Evolutionary conservation across 2,113 vertebrate genomes (phyloP).

Genomic region (Anarhynchus alexandrinus): DNA sequence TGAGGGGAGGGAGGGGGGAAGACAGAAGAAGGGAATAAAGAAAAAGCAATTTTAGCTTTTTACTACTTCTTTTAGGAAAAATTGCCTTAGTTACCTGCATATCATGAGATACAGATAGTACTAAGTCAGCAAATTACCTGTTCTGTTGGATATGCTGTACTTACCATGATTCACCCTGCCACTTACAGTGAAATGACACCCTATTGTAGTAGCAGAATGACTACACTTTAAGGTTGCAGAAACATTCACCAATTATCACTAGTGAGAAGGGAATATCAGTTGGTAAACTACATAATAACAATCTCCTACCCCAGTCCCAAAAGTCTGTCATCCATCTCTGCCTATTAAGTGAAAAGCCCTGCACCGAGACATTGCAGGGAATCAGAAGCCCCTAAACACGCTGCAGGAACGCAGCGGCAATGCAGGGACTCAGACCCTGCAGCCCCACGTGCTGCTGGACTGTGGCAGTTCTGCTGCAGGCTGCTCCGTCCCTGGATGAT

Average conservation of each 20-base stretch:
- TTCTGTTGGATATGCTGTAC: not conserved
- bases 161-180: conserved; percentile 36
- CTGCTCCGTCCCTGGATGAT: not conserved
- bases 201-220: not conserved
- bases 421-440: not conserved
- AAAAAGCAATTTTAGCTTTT: conserved; percentile 32
- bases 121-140: conserved; percentile 52
- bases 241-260: conserved; percentile 36
- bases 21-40: not conserved
- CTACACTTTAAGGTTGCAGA: not conserved
- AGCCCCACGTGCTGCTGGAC: not conserved
- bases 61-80: conserved; percentile 17
- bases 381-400: not conserved
- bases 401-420: not conserved
- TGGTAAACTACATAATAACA: not conserved
- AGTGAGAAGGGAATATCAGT: not conserved
- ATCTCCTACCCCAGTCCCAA: not conserved
- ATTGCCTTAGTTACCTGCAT: conserved; percentile 3
- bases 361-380: not conserved
- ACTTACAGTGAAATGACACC: conserved; percentile 13
- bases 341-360: not conserved
- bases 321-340: not conserved
- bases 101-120: conserved; percentile 12
- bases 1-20: not conserved
- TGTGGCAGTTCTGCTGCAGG: not conserved